Percentiles rank a stretch among this genome's conserved stretches.
phyloP scores from a whole-genome alignment of 2,113 vertebrate genomes.

The Equus przewalskii region DNA sequence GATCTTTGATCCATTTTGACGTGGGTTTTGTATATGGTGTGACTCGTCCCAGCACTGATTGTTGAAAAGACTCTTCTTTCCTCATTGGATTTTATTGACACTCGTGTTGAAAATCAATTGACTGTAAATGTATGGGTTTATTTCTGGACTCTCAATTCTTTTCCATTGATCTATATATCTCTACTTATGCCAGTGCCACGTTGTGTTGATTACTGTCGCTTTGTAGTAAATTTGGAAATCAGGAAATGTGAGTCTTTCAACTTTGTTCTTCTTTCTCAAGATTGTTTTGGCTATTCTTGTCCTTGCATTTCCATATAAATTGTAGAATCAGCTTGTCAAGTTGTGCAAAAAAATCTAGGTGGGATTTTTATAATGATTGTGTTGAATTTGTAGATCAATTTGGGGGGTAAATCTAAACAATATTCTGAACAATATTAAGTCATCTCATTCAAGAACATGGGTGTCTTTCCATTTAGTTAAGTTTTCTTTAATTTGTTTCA shows the following conservation, averaged over 20 bases:
- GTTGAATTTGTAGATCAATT: not conserved
- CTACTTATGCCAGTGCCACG: not conserved
- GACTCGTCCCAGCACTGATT: not conserved
- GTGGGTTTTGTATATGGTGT: not conserved
- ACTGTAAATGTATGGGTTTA: not conserved
- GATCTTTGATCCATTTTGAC: not conserved
- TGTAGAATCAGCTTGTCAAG: not conserved
- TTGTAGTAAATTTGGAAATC: constrained; percentile 3
- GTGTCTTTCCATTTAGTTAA: not conserved
- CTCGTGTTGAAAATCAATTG: not conserved
- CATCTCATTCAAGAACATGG: not conserved
- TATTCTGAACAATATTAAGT: not conserved
- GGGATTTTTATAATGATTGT: not conserved
- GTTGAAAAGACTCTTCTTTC: not conserved
- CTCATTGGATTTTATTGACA: not conserved
- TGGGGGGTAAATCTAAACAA: not conserved
- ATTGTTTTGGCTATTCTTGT: not conserved
- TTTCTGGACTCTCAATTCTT: not conserved
- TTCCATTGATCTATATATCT: not conserved
- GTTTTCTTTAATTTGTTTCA: not conserved
- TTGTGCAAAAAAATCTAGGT: not conserved
- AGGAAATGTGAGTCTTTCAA: not conserved
- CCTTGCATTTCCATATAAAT: not conserved
- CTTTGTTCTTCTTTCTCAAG: no score
- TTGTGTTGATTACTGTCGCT: not conserved